These are phyloP conservation scores for Cistogaster globosa DNA, from an alignment of 2,888 invertebrate species.

Conservation along the genomic window DNA sequence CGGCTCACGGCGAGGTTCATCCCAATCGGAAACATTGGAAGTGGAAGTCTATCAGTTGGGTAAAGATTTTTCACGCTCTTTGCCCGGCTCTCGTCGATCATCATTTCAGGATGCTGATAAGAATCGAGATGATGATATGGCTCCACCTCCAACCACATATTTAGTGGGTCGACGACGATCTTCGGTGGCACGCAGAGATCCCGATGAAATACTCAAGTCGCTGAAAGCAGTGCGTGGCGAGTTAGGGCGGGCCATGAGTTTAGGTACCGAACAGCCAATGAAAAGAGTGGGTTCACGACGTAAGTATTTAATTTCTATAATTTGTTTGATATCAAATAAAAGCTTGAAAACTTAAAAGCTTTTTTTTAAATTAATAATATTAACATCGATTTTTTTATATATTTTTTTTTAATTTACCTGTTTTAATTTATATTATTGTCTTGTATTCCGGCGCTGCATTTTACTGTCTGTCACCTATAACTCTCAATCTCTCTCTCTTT, in stretches of 20 bases:
- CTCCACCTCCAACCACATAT: constrained; percentile 84
- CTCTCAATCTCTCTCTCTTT: constrained; percentile 13
- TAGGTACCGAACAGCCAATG: constrained; percentile 85
- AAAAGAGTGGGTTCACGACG: constrained; percentile 87
- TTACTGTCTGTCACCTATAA: constrained; percentile 11
- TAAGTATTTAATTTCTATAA: constrained; percentile 84
- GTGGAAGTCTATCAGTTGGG: constrained; percentile 93
- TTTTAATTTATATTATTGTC: constrained; percentile 8
- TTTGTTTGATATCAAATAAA: not conserved
- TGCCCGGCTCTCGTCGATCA: constrained; percentile 92
- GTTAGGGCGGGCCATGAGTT: constrained; percentile 91
- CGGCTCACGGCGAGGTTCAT: constrained; percentile 92
- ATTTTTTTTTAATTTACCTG: constrained; percentile 24
- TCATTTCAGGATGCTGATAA: constrained; percentile 90
- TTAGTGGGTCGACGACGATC: constrained; percentile 90
- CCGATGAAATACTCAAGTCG: constrained; percentile 92
- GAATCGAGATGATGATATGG: constrained; percentile 84
- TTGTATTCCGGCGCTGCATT: constrained; percentile 43
- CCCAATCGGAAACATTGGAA: constrained; percentile 93
- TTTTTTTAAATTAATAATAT: not conserved
- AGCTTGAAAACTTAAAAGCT: constrained; percentile 38
- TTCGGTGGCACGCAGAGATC: constrained; percentile 91
- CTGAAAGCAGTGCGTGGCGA: constrained; percentile 92
- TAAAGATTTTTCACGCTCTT: constrained; percentile 92
- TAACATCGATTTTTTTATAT: not conserved